Evolutionary conservation across 2,888 invertebrate genomes (phyloP), one percentile per base, ranked within the genome.

Genomic region (Punctoribates punctum): DNA sequence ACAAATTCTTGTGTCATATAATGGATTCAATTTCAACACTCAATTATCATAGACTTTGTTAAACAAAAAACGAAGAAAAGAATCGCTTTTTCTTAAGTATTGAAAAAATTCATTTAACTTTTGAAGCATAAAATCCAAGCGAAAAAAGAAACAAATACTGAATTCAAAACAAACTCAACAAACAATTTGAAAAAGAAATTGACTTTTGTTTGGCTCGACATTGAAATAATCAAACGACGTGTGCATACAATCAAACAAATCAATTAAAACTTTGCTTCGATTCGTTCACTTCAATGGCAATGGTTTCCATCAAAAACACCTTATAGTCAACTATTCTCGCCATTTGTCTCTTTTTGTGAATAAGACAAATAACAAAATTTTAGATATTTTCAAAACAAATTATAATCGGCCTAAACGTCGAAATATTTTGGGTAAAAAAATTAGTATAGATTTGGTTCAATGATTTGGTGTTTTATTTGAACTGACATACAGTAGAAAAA

Each of bases 21-120:
- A 23, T 54, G 54, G 54, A 42, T 8, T 54, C 54, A 54, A 54
- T 54, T 54, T 25, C 54, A 54, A 13, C 54, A 54, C 54, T 54
- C 54, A 54, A 54, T 54, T 54, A 54, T 54, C 54, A 54, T 25
- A 25, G 13, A 13, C 1, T 42, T 42, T 8, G 42, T 11, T 6
- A n/a, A 9, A 8, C 3, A 51, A 51, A 54, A 54, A n/a, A 54
- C 3, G 54, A 20, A 54, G 20, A 54, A 54, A 54, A 11, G 13
- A 54, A 54, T 54, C 54, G 5, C 25, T 25, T 23, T 54, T 54
- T 54, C 20, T 25, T 25, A 23, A 25, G 25, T 1, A 25, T 1
- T 23, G 20, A n/a, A 54, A 54, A 42, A 42, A 42, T 42, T 42
- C 42, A 42, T 42, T 42, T 42, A 42, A 9, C 42, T 42, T 42